Evolutionary conservation across 2,888 invertebrate genomes (phyloP), one percentile per base, ranked within the genome.

Genomic region (Scelioninae gen. 1): DNA sequence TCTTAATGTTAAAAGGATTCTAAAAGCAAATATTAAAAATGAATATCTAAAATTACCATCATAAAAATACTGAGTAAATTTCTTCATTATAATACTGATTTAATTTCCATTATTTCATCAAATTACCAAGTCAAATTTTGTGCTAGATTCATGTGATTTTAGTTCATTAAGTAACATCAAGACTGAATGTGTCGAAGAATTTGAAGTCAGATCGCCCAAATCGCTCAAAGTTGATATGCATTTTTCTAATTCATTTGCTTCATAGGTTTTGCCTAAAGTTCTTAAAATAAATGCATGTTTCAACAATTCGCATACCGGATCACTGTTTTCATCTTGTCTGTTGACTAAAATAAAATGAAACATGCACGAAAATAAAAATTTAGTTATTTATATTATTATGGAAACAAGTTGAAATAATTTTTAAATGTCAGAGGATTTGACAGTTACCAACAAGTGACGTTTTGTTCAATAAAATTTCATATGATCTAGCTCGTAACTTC

Each of bases 391-490:
- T 53, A 11, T 53, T 53, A 31, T 31, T 13, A 32, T n/a, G n/a
- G n/a, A n/a, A n/a, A n/a, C n/a, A n/a, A n/a, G n/a, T n/a, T n/a
- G n/a, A n/a, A n/a, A 53, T 9, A 78, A 53, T 29, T 51, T 49
- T 38, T 34, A 62, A 29, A 16, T 56, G 43, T 34, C n/a, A n/a
- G n/a, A 34, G 8, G 8, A 34, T 34, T 34, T 34, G 34, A 34
- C 34, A 55, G 15, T 76, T 45, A 62, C 85, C 80, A 51, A 82
- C 68, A 15, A 34, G 63, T 29, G 80, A 40, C 9, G 85, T 84
- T 80, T 90, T 92, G 9, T 90, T 91, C 13, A 92, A 80, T 31
- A 92, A 84, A 84, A 92, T 91, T 79, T 89, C 92, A 40, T 89
- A 92, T 23, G 91, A 89, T 71, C 82, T 89, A 0, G 88, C 84